phyloP scores from a whole-genome alignment of 1,140 invertebrate genomes.

The Drosophila sucinea region DNA sequence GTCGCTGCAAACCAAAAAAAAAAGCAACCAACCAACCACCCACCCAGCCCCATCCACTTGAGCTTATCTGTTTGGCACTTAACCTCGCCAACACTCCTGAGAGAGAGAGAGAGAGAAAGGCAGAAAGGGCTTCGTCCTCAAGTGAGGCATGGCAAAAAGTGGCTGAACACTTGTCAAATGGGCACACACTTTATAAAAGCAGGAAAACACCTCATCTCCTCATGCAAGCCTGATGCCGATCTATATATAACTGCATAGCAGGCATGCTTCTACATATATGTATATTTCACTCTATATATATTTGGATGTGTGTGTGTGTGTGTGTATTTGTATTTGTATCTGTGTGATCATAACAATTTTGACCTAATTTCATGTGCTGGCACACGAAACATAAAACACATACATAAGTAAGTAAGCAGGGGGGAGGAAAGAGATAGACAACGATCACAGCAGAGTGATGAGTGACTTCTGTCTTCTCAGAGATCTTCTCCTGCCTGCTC shows the following conservation, averaged over 20 bases:
- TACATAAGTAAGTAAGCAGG: not conserved
- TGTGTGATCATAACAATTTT: conserved; percentile 82
- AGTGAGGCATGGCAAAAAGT: conserved; percentile 54
- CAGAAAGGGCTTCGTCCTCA: conserved; percentile 7
- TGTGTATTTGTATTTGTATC: conserved; percentile 31
- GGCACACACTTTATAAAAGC: conserved; percentile 64
- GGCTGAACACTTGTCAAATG: conserved; percentile 60
- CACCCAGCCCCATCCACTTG: conserved; percentile 32
- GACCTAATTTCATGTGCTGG: conserved; percentile 69
- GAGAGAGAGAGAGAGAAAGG: not conserved
- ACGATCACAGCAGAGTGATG: conserved; percentile 28
- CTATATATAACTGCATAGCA: conserved; percentile 78
- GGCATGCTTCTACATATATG: conserved; percentile 24
- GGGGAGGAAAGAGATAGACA: conserved; percentile 42
- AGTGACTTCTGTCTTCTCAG: conserved; percentile 51
- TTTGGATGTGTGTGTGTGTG: conserved; percentile 10
- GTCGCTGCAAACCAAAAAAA: conserved; percentile 8
- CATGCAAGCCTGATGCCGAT: conserved; percentile 49
- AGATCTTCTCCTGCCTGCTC: not conserved
- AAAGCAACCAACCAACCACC: conserved; percentile 39
- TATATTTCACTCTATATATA: not conserved
- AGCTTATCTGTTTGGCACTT: conserved; percentile 4
- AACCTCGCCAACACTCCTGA: not conserved
- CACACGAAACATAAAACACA: conserved; percentile 53
- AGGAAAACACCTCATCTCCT: conserved; percentile 58